These are phyloP conservation scores for Cepaea nemoralis DNA, from an alignment of 1,140 invertebrate species.

Conservation along the genomic window DNA sequence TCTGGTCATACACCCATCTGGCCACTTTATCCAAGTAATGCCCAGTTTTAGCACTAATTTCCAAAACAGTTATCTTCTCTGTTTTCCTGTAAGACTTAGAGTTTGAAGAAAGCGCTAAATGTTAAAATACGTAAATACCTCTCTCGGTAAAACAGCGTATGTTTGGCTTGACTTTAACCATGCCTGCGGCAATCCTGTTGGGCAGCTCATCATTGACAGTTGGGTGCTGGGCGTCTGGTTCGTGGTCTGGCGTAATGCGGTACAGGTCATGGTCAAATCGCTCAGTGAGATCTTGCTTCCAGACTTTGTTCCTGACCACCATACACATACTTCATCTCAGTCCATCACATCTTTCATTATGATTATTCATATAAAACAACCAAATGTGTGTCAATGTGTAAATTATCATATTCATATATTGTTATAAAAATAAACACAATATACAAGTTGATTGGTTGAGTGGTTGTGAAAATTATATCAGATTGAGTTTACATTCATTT, in stretches of 20 bases:
- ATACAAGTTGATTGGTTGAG: too few species aligned
- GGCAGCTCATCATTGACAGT: constrained; percentile 75
- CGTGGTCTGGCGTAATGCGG: constrained; percentile 71
- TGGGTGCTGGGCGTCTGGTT: constrained; percentile 72
- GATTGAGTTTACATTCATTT: too few species aligned
- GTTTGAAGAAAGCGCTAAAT: too few species aligned
- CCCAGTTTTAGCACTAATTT: constrained; percentile 61
- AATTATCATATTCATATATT: too few species aligned
- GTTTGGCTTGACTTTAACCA: constrained; percentile 70
- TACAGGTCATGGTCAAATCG: constrained; percentile 73
- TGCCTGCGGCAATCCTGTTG: constrained; percentile 73
- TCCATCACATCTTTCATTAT: too few species aligned
- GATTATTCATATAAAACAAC: too few species aligned
- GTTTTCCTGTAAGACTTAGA: too few species aligned
- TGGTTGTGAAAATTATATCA: too few species aligned
- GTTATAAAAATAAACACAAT: too few species aligned
- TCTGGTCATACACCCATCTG: constrained; percentile 58
- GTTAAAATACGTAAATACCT: constrained; percentile 48
- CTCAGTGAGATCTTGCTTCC: constrained; percentile 45
- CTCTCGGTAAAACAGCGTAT: constrained; percentile 64
- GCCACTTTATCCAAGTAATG: constrained; percentile 55
- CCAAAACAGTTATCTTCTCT: constrained; percentile 57
- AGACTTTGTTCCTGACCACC: not conserved
- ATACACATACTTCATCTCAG: too few species aligned
- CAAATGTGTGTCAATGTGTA: too few species aligned